Conservation (phyloP, 2,888 invertebrate species). For the Sminthurinus aureus region DNA sequence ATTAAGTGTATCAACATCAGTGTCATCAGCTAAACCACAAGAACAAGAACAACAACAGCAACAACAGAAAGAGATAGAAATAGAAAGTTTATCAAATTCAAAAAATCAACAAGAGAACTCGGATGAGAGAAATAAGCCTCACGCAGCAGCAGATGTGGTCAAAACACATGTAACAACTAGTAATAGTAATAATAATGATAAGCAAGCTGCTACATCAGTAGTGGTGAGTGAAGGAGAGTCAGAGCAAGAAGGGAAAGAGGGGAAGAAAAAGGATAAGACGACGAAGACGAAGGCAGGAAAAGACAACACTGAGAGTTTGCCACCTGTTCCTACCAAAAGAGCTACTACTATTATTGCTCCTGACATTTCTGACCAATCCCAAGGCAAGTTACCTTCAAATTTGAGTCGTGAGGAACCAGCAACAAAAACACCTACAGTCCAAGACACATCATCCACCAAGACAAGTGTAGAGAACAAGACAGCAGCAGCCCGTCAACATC, state of each 20-base stretch:
- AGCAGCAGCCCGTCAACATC: not conserved
- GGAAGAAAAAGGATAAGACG: not conserved
- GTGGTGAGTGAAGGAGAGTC: not conserved
- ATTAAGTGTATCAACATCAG: not conserved
- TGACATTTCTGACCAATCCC: slow-evolving; percentile 34
- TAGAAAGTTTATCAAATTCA: not conserved
- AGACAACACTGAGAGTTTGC: not conserved
- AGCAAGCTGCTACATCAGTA: not conserved
- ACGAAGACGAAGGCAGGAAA: not conserved
- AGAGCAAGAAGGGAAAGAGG: not conserved
- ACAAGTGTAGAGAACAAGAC: too few species aligned
- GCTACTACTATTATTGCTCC: slow-evolving; percentile 24
- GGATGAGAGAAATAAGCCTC: not conserved
- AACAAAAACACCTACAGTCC: not conserved
- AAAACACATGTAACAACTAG: not conserved
- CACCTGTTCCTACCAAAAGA: not conserved
- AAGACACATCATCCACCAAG: not conserved
- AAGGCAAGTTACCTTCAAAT: not conserved
- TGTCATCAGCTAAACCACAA: not conserved
- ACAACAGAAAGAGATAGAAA: not conserved
- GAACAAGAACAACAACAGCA: not conserved
- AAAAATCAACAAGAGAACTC: not conserved
- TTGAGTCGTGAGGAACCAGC: slow-evolving; percentile 2
- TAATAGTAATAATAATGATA: not conserved
- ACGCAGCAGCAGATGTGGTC: not conserved